Evolutionary conservation across 2,797 vertebrate species (phyloP), one percentile per base, ranked within the genome.

Genomic region (Tolypeutes matacus): DNA sequence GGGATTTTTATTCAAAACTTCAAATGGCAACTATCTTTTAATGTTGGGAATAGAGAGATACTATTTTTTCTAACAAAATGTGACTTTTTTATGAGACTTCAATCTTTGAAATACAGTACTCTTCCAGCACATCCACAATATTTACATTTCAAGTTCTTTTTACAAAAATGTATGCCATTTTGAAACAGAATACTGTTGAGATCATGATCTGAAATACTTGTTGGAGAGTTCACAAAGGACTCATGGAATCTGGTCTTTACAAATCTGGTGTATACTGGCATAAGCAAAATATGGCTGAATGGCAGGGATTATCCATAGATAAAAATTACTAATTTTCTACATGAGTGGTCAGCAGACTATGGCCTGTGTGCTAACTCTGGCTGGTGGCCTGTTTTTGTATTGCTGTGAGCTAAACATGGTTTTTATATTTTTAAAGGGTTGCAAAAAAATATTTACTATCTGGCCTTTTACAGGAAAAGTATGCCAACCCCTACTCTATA

Each of bases 111-210:
- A 83, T 89, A 97, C 96, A 67, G 73, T 88, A 90, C 39, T 97
- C 46, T 97, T 96, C 97, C 89, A 95, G 62, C 77, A 91, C 65
- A 85, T 89, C 80, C 77, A 96, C 10, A 85, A 90, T 96, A 96
- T 96, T n/a, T 96, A 98, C 94, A 97, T 36, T 21, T 85, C 84
- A 75, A 62, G 11, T 84, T 86, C 70, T 1, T 46, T 95, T 96
- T 97, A 97, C 88, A 97, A 97, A 92, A 85, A 85, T 93, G 86
- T 90, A 96, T 96, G 91, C 25, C 64, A 94, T 97, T 75, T 96
- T 31, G 88, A 36, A 96, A 96, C 53, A 87, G 39, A 39, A 29
- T 90, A 92, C 80, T 93, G 82, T 25, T 92, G 70, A 81, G 65
- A 95, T 31, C 95, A 95, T 95, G 94, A 97, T 93, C 73, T 84